These are phyloP conservation scores for Synodontis membranacea DNA, from an alignment of 2,113 vertebrate genomes.

Conservation along the genomic window DNA sequence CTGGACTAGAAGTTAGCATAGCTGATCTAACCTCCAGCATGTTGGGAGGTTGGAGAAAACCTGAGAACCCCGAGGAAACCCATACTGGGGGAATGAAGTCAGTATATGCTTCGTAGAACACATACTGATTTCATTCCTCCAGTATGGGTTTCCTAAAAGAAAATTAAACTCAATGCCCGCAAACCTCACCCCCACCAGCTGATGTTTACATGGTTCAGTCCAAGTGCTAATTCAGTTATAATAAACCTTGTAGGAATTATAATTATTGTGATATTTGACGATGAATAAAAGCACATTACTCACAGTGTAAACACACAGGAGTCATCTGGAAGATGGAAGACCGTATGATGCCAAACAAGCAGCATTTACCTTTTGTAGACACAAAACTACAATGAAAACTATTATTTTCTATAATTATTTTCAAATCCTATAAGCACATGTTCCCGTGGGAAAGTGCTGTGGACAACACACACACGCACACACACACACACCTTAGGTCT, in stretches of 20 bases:
- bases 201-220: neutral
- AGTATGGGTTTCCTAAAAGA: neutral
- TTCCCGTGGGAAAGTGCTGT: constrained; percentile 16
- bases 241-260: neutral
- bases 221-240: neutral
- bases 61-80: neutral
- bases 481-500: neutral
- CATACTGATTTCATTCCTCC: neutral
- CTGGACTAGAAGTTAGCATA: neutral
- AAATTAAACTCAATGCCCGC: too few species aligned
- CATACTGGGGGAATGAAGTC: neutral
- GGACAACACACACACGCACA: neutral
- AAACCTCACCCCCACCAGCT: too few species aligned
- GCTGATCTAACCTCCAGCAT: neutral
- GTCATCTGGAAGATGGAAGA: neutral
- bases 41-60: neutral
- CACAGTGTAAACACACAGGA: neutral
- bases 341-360: constrained; percentile 6
- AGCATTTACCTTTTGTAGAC: constrained; percentile 5
- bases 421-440: constrained; percentile 1
- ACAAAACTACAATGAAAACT: constrained; percentile 18
- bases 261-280: neutral
- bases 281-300: neutral
- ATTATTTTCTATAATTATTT: constrained; percentile 34
- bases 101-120: neutral